Evolutionary conservation across 2,888 invertebrate species (phyloP), one percentile per base, ranked within the genome.

Genomic region (Drosophila mercatorum): DNA sequence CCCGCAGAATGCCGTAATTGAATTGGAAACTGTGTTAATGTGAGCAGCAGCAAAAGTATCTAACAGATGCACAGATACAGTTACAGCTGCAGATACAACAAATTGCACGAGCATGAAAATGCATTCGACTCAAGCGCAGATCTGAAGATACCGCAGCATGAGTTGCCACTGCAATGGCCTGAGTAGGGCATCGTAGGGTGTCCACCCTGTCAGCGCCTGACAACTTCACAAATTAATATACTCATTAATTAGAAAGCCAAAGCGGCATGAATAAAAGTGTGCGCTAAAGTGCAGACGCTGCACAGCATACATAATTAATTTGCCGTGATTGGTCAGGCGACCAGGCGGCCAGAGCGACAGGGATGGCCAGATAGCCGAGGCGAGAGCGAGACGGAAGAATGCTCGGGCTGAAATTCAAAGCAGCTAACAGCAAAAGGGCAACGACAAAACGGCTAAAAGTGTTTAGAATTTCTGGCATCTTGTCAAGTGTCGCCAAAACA

Each of bases 401-500:
- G n/a, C 26, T 38, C 49, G 62, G 57, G 38, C 63, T 64, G 53
- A 53, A 58, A 58, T 68, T 67, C 55, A 52, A 80, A 70, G 71
- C 70, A 69, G 46, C 44, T 36, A 49, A 44, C 31, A 41, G 65
- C 68, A 65, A 83, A 76, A 80, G 74, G 75, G 82, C 72, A 75
- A 77, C 69, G 79, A 71, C 72, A 75, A 72, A 51, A 41, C 72
- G 72, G 83, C 85, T 87, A 85, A 85, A 85, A 84, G 84, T 85
- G 83, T 81, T 83, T 83, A 87, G 86, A 86, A 89, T 90, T 90
- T 86, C 89, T 91, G 91, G 91, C 91, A 91, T 90, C 86, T 90
- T 91, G 87, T 91, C 91, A 91, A 90, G 88, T 91, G 90, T 89
- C 89, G 83, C 78, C 78, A 81, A 91, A 85, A 89, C 84, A 90